Conservation (phyloP, 2,797 vertebrate species). For the Galago senegalensis region DNA sequence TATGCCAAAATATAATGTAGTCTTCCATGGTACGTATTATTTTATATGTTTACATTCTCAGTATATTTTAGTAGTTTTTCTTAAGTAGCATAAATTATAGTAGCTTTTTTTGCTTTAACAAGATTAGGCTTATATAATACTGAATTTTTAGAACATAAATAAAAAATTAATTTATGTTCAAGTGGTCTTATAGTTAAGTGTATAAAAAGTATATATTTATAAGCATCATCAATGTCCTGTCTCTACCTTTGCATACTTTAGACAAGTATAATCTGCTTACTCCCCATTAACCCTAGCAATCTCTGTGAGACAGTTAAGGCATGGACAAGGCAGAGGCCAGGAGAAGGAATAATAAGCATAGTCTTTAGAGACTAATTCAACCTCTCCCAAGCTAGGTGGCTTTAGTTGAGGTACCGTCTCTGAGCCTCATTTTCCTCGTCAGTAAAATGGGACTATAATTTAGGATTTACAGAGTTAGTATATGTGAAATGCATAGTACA, state of each 20-base stretch:
- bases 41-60: constrained; percentile 58
- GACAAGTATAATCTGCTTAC: not conserved
- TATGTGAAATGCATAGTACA: not conserved
- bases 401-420: constrained; percentile 44
- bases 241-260: constrained; percentile 44
- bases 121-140: constrained; percentile 17
- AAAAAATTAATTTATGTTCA: constrained; percentile 57
- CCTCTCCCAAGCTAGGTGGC: not conserved
- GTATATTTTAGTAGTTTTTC: constrained; percentile 30
- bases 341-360: constrained; percentile 3
- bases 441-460: constrained; percentile 36
- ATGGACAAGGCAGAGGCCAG: not conserved
- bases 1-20: not conserved
- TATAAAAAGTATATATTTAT: not conserved
- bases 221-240: not conserved
- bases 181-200: not conserved
- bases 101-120: constrained; percentile 43
- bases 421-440: constrained; percentile 52
- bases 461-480: not conserved
- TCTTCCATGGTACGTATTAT: not conserved
- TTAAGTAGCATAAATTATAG: constrained; percentile 52
- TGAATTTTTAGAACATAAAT: constrained; percentile 25
- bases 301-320: not conserved
- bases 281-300: not conserved
- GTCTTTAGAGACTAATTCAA: constrained; percentile 25